Evolutionary conservation across 2,113 vertebrate genomes (phyloP).

Genomic region (Burhinus bistriatus): DNA sequence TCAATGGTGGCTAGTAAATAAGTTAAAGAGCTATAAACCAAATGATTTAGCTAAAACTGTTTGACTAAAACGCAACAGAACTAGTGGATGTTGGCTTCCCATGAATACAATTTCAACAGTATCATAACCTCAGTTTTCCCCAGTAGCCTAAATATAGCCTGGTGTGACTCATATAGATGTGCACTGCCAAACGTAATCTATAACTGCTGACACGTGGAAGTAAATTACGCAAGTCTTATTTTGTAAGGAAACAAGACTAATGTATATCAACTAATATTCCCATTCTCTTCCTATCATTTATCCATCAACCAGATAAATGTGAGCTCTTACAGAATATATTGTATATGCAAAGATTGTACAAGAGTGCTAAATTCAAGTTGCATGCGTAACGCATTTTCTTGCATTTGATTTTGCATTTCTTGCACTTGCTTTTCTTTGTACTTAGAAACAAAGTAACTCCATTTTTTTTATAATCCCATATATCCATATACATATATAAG

Average conservation of each 20-base stretch:
- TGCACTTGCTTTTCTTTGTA: not conserved
- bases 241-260: not conserved
- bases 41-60: not conserved
- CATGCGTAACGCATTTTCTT: not conserved
- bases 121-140: not conserved
- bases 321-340: not conserved
- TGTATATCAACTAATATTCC: not conserved
- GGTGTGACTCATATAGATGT: not conserved
- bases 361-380: not conserved
- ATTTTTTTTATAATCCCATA: not conserved
- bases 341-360: not conserved
- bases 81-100: not conserved
- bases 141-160: not conserved
- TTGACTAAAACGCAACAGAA: not conserved
- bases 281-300: not conserved
- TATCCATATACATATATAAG: not conserved
- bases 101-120: not conserved
- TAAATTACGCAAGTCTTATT: not conserved
- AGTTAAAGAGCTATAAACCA: not conserved
- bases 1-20: not conserved
- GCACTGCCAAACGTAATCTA: not conserved
- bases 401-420: not conserved
- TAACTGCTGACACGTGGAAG: slow-evolving; percentile 1
- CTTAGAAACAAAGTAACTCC: not conserved
- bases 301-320: not conserved